Percentiles rank a stretch among this genome's conserved stretches.
phyloP scores from a whole-genome alignment of 2,888 invertebrate genomes.

The Pammene fasciana region DNA sequence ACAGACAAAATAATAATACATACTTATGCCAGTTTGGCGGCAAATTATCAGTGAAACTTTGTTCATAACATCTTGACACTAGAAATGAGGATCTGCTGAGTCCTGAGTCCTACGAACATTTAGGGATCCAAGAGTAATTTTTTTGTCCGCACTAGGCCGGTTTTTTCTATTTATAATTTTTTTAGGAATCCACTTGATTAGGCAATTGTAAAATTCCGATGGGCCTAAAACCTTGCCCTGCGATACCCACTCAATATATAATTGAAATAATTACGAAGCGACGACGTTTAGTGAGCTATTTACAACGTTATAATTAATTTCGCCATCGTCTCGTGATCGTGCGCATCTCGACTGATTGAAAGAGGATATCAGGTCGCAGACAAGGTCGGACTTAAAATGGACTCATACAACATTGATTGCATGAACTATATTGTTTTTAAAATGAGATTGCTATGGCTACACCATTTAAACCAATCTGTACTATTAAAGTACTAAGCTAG shows the following conservation, averaged over 20 bases:
- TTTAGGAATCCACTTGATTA: too few species aligned
- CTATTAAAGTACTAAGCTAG: too few species aligned
- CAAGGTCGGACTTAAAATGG: conserved; percentile 1
- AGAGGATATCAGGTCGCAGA: conserved; percentile 21
- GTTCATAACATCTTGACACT: too few species aligned
- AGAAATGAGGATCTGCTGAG: too few species aligned
- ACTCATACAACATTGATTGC: conserved; percentile 1
- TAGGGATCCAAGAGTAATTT: too few species aligned
- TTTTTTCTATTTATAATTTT: too few species aligned
- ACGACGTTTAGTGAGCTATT: conserved; percentile 9
- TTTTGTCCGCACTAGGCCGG: too few species aligned
- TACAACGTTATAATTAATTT: conserved; percentile 32
- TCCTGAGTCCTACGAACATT: too few species aligned
- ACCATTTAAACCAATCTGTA: too few species aligned
- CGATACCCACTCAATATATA: background rate
- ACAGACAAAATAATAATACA: too few species aligned
- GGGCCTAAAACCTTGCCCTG: background rate
- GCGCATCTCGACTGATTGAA: conserved; percentile 24
- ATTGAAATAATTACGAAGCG: conserved; percentile 5
- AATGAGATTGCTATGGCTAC: background rate
- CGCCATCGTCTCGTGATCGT: conserved; percentile 20
- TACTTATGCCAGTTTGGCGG: too few species aligned
- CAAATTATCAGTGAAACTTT: too few species aligned
- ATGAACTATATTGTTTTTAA: background rate
- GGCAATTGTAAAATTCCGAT: conserved; percentile 1